Percentiles rank a stretch among this genome's conserved stretches.
These are phyloP conservation scores for Anorthoa munda DNA, from an alignment of 2,888 invertebrate genomes.

Conservation along the genomic window DNA sequence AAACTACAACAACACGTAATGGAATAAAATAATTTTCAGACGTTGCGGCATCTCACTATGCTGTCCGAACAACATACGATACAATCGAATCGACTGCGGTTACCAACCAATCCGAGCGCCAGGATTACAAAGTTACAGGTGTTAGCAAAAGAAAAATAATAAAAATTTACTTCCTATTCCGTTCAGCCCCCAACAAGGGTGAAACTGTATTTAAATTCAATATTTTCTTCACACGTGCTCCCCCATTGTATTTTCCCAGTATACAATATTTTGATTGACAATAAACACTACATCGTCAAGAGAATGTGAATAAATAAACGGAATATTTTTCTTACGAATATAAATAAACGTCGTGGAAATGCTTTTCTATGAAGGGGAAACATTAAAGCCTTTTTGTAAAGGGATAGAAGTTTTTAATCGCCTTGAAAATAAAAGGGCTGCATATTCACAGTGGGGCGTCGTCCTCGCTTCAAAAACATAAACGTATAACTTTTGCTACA, in stretches of 20 bases:
- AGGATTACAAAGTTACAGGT: constrained; percentile 38
- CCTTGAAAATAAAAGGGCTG: constrained; percentile 77
- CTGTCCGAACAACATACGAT: background rate
- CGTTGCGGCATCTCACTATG: background rate
- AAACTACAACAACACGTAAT: background rate
- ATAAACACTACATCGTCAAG: constrained; percentile 69
- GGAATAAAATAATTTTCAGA: background rate
- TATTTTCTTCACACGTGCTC: constrained; percentile 63
- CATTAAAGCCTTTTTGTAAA: constrained; percentile 72
- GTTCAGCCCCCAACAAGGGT: constrained; percentile 54
- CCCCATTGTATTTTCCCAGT: constrained; percentile 60
- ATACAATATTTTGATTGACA: constrained; percentile 76
- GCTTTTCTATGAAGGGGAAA: constrained; percentile 68
- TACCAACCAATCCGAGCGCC: background rate
- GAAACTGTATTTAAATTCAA: constrained; percentile 66
- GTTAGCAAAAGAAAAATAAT: constrained; percentile 36
- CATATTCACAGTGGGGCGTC: constrained; percentile 62
- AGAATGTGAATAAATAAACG: constrained; percentile 68
- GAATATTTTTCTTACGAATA: constrained; percentile 52
- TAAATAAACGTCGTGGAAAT: constrained; percentile 62
- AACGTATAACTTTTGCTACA: constrained; percentile 68
- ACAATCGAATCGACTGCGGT: constrained; percentile 10
- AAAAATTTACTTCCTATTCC: constrained; percentile 50
- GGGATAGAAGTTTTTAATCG: constrained; percentile 82
- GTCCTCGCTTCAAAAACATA: constrained; percentile 67